phyloP scores from a whole-genome alignment of 2,797 vertebrate species.

The Falco biarmicus region DNA sequence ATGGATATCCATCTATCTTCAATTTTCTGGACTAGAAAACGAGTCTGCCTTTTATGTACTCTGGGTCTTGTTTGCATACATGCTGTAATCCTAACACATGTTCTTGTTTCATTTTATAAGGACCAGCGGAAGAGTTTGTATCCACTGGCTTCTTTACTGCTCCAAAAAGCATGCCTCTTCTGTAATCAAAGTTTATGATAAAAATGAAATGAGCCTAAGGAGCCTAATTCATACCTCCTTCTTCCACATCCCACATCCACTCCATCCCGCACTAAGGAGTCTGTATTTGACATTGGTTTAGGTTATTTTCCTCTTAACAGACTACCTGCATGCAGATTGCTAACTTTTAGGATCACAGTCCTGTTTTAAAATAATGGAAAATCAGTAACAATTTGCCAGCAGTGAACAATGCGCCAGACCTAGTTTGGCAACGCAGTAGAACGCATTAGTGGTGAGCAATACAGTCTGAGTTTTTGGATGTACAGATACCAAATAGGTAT shows the following conservation, averaged over 20 bases:
- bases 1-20: neutral
- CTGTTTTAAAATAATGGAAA: neutral
- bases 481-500: neutral
- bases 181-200: slow-evolving; percentile 16
- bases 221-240: slow-evolving; percentile 18
- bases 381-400: neutral
- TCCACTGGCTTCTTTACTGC: slow-evolving; percentile 22
- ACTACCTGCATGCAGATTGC: neutral
- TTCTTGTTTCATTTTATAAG: slow-evolving; percentile 65
- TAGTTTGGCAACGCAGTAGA: neutral
- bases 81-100: slow-evolving; percentile 53
- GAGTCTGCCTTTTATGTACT: neutral
- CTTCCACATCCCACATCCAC: neutral
- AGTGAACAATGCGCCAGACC: neutral
- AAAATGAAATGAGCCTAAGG: slow-evolving; percentile 10
- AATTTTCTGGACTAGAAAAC: slow-evolving; percentile 6
- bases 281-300: neutral
- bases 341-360: neutral
- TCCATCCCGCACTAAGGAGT: neutral
- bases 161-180: slow-evolving; percentile 23
- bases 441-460: neutral
- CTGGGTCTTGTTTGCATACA: neutral
- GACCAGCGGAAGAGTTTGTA: slow-evolving; percentile 38
- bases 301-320: neutral
- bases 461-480: neutral